Evolutionary conservation across 2,113 vertebrate genomes (phyloP), one percentile per base, ranked within the genome.

Genomic region (Oreocharis arfaki): DNA sequence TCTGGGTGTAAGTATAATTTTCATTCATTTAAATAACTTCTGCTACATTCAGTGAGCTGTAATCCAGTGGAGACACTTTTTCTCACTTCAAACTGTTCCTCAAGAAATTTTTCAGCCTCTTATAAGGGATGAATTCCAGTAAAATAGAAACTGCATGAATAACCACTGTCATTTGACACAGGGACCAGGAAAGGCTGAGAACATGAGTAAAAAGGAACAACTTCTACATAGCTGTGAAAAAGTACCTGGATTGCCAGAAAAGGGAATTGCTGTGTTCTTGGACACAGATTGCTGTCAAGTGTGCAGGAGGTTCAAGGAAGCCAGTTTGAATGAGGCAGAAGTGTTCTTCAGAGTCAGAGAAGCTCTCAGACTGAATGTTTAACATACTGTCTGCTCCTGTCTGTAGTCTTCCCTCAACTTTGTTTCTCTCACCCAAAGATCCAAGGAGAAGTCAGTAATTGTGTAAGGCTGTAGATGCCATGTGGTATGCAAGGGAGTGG

Each of bases 401-500:
- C 59, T 74, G 67, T 50, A 77, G 33, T 67, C 68, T 80, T 9
- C 60, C 55, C 33, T 93, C 1, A 5, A 30, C 84, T 84, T 85
- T 3, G 1, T 70, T 93, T 83, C 33, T 3, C 41, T 93, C 75
- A 70, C 52, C 37, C 68, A 78, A 56, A 86, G 49, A 70, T 95
- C 27, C 64, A 75, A 20, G 39, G 55, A 86, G 64, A 91, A 93
- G 63, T 59, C 71, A 50, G 67, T 80, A 86, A 49, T 81, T 95
- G 71, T 81, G 69, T 89, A 92, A 94, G 70, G 53, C 87, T 87
- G 77, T 55, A 91, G 84, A 90, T 95, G 91, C 81, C 42, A 46
- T 80, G 75, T 85, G 84, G 87, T 85, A 91, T 94, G 67, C 80
- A 89, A 90, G 52, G 64, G 71, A 94, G 78, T 70, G 71, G 93